Evolutionary conservation across 2,113 vertebrate species (phyloP), one percentile per base, ranked within the genome.

Genomic region (Asarcornis scutulata): DNA sequence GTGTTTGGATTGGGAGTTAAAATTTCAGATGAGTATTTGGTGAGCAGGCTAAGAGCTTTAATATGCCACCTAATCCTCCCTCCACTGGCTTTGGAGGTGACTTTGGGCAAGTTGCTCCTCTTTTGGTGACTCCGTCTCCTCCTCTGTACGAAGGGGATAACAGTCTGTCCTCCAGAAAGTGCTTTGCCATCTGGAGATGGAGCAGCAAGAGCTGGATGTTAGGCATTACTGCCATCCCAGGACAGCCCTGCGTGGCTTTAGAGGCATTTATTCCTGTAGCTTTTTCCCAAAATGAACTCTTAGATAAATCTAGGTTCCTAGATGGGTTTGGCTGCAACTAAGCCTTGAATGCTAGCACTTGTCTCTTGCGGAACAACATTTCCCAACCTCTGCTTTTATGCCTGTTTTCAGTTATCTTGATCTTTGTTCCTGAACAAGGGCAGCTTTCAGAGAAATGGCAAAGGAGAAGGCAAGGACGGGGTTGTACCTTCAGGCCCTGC

Each of bases 1-100:
- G 17, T 78, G 78, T 94, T 86, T 93, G 89, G 53, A 93, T 38
- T 96, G 23, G n/a, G 50, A 91, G 46, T 52, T 81, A 81, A 94
- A 79, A 93, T 79, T 91, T 84, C 86, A 60, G 55, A 75, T 0
- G 1, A 68, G 32, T 72, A 40, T 84, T 92, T 76, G 40, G 59
- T 93, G 91, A 96, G 89, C 25, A 84, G 40, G 13, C 44, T 48
- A 17, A n/a, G 2, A 88, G 38, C 10, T 83, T 84, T 56, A 60
- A 34, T 29, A 27, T 36, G 25, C 13, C 58, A 53, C 50, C 36
- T 53, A 36, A 62, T 36, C 50, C 27, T 38, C 46, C 32, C n/a
- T 3, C 29, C 10, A 12, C 12, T 16, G n/a, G 27, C 21, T 91
- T 69, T 93, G 59, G 83, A 36, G 32, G 73, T 78, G 76, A 93